Evolutionary conservation across 2,113 vertebrate species (phyloP).

Genomic region (Malurus melanocephalus): DNA sequence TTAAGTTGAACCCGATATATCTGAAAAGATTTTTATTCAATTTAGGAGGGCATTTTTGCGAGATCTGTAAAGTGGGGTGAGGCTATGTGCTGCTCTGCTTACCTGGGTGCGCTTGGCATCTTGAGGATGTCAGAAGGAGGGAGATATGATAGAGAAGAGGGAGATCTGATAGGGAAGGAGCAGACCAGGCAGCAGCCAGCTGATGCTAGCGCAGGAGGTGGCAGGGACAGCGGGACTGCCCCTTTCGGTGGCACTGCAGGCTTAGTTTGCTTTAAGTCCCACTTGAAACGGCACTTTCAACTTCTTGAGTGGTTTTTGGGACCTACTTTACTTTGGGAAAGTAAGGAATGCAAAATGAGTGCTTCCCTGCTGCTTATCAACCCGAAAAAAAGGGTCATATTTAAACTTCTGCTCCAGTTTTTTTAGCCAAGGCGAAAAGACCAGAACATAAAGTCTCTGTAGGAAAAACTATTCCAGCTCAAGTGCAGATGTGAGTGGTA

Average conservation of each 20-base stretch:
- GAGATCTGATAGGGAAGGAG: not conserved
- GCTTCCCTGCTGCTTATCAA: not conserved
- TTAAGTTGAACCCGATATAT: not conserved
- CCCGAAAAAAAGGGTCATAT: not conserved
- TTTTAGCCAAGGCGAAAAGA: not conserved
- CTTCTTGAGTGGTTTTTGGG: not conserved
- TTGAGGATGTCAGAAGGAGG: not conserved
- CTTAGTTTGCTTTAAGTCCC: not conserved
- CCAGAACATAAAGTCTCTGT: not conserved
- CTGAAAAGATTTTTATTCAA: not conserved
- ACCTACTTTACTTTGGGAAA: not conserved
- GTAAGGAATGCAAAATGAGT: not conserved
- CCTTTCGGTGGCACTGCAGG: constrained; percentile 31
- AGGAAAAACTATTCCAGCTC: not conserved
- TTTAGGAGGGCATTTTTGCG: not conserved
- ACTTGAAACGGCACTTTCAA: not conserved
- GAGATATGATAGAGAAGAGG: not conserved
- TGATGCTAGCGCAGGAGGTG: constrained; percentile 8
- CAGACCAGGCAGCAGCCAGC: not conserved
- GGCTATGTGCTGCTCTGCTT: not conserved
- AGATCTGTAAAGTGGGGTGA: not conserved
- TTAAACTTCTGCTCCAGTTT: not conserved
- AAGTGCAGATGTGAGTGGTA: not conserved
- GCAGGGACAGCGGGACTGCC: not conserved
- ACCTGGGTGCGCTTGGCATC: not conserved